Conservation (phyloP, 2,113 vertebrate genomes). For the Dendropsophus ebraccatus region DNA sequence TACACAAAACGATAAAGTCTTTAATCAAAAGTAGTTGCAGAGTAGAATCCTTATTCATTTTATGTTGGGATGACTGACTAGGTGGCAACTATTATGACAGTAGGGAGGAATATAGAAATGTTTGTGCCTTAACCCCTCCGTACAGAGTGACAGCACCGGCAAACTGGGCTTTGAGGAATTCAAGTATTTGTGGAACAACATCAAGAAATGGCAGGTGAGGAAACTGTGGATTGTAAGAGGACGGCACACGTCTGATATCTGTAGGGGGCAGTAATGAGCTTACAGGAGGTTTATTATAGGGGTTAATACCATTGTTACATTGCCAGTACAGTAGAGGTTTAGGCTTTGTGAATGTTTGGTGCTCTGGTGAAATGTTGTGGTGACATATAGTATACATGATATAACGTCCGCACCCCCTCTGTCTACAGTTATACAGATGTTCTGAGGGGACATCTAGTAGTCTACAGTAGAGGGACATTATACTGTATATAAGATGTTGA, state of each 20-base stretch:
- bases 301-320: too few species aligned
- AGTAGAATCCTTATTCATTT: too few species aligned
- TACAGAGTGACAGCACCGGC: conserved; percentile 86
- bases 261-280: neutral
- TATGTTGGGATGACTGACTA: too few species aligned
- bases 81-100: neutral
- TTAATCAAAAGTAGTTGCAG: too few species aligned
- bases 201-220: conserved; percentile 90
- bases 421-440: too few species aligned
- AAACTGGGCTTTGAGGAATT: conserved; percentile 92
- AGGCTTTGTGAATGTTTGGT: neutral
- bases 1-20: neutral
- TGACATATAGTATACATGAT: too few species aligned
- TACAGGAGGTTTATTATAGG: neutral
- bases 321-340: neutral
- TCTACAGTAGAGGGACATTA: too few species aligned
- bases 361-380: too few species aligned
- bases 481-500: too few species aligned
- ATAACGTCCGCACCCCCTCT: too few species aligned
- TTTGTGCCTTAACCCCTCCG: conserved; percentile 65
- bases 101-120: neutral
- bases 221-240: neutral
- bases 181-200: conserved; percentile 88
- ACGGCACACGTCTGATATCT: neutral
- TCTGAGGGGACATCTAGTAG: too few species aligned